Percentiles rank a stretch among this genome's conserved stretches.
phyloP scores from a whole-genome alignment of 1,140 invertebrate genomes.

The Drosophila virilis region DNA sequence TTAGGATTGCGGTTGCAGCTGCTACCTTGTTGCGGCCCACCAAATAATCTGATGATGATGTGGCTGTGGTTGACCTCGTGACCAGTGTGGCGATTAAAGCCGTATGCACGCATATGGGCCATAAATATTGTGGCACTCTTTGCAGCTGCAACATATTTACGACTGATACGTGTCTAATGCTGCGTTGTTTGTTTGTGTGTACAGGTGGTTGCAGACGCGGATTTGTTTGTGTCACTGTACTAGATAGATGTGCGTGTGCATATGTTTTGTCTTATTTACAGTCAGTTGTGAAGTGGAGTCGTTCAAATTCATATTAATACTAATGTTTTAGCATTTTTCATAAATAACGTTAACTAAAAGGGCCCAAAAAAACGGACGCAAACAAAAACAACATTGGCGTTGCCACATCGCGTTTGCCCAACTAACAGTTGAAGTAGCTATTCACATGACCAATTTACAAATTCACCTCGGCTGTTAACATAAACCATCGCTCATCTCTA shows the following conservation, averaged over 20 bases:
- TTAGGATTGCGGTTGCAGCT: not conserved
- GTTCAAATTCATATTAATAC: slow-evolving; percentile 31
- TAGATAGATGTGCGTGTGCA: not conserved
- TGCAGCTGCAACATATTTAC: slow-evolving; percentile 45
- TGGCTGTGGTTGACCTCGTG: not conserved
- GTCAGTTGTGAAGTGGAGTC: not conserved
- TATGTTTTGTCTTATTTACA: not conserved
- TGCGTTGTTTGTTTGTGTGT: slow-evolving; percentile 34
- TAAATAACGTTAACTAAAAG: slow-evolving; percentile 11
- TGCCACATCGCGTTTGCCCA: slow-evolving; percentile 16
- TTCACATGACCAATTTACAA: not conserved
- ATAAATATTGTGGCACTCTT: slow-evolving; percentile 41
- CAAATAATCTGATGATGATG: slow-evolving; percentile 39
- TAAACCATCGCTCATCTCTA: not conserved
- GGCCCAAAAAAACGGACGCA: slow-evolving; percentile 12
- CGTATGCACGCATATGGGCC: slow-evolving; percentile 53
- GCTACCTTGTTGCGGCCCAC: slow-evolving; percentile 67
- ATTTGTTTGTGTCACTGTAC: not conserved
- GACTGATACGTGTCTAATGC: slow-evolving; percentile 28
- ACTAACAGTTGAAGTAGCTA: slow-evolving; percentile 3
- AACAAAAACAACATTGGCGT: slow-evolving; percentile 23
- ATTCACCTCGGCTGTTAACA: slow-evolving; percentile 3
- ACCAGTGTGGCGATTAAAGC: slow-evolving; percentile 51
- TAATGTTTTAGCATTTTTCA: slow-evolving; percentile 23
- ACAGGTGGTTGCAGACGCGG: slow-evolving; percentile 60